A percentile compares a stretch with the other conserved stretches of the same genome.
phyloP scores from a whole-genome alignment of 2,113 vertebrate species.

The Phalacrocorax aristotelis region DNA sequence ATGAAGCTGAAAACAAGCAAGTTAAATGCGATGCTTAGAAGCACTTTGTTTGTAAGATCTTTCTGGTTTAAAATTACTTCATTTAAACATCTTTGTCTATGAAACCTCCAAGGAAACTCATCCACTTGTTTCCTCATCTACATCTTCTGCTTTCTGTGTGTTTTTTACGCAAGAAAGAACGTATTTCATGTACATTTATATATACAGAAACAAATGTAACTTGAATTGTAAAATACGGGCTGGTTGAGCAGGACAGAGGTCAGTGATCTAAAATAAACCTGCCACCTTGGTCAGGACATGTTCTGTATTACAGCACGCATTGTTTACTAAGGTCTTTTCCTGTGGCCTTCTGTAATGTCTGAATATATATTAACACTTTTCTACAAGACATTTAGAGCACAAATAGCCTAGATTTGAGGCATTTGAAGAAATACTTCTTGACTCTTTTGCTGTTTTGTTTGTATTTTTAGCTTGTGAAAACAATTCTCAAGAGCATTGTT shows the following conservation, averaged over 20 bases:
- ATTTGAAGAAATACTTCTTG: slow-evolving; percentile 4
- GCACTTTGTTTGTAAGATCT: slow-evolving; percentile 8
- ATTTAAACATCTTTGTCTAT: slow-evolving; percentile 25
- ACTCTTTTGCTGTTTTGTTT: not conserved
- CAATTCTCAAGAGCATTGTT: slow-evolving; percentile 44
- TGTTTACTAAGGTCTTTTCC: not conserved
- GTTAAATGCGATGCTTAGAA: not conserved
- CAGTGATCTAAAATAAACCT: not conserved
- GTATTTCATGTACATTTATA: not conserved
- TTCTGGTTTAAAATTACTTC: slow-evolving; percentile 49
- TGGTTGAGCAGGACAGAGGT: not conserved
- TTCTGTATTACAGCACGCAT: not conserved
- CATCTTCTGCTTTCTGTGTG: not conserved
- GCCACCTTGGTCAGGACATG: not conserved
- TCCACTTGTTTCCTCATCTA: not conserved
- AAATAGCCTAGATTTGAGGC: not conserved
- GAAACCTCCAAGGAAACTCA: slow-evolving; percentile 26
- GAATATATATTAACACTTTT: not conserved
- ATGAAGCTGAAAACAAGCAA: slow-evolving; percentile 11
- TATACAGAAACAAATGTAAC: not conserved
- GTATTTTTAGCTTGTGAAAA: slow-evolving; percentile 37
- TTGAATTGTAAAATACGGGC: not conserved
- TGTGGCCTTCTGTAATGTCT: not conserved
- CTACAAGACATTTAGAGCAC: not conserved
- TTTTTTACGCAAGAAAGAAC: not conserved